phyloP scores from a whole-genome alignment of 2,888 invertebrate species.

The Digitonthophagus gazella region DNA sequence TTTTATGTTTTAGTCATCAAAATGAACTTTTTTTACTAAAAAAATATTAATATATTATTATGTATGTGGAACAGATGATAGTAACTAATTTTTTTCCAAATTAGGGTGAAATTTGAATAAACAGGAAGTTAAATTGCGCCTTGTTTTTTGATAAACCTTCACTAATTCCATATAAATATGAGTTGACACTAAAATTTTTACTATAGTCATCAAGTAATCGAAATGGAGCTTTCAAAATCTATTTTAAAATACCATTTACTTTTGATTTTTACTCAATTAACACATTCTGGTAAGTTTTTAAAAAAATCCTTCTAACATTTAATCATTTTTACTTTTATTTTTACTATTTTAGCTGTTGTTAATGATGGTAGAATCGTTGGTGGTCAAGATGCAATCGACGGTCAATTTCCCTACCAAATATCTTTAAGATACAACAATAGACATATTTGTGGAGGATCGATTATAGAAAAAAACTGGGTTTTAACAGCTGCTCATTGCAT shows the following conservation, averaged over 20 bases:
- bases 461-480: conserved; percentile 21
- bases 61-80: too few relatives aligned
- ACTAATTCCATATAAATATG: too few relatives aligned
- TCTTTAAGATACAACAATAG: conserved; percentile 21
- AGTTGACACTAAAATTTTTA: too few relatives aligned
- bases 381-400: conserved; percentile 25
- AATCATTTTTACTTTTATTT: neutral
- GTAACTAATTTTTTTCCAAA: too few relatives aligned
- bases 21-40: too few relatives aligned
- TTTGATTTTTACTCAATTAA: neutral
- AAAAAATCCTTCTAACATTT: neutral
- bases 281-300: neutral
- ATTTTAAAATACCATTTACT: neutral
- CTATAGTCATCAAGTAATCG: too few relatives aligned
- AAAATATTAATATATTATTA: too few relatives aligned
- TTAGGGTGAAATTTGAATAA: too few relatives aligned
- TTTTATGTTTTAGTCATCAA: too few relatives aligned
- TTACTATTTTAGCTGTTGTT: neutral
- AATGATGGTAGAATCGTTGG: conserved; percentile 25
- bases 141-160: too few relatives aligned
- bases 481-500: conserved; percentile 28
- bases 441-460: conserved; percentile 28
- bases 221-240: too few relatives aligned
- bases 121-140: too few relatives aligned
- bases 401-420: conserved; percentile 29